These are phyloP conservation scores for Lepisosteus osseus DNA, from an alignment of 2,113 vertebrate genomes.

Conservation along the genomic window DNA sequence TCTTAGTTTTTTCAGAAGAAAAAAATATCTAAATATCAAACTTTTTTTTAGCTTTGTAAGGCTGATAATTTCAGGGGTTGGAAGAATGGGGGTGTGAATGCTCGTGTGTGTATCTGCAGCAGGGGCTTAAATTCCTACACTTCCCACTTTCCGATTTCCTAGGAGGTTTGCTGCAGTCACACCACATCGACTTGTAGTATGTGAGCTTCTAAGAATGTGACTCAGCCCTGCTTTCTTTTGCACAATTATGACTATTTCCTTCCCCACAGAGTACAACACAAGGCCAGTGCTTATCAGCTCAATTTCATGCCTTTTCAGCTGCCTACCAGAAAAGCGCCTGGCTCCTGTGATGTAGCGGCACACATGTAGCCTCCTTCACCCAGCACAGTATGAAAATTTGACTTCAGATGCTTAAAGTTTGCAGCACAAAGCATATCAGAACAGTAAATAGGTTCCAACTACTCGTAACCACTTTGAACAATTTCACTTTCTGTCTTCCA, in stretches of 20 bases:
- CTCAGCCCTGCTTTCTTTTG: background rate
- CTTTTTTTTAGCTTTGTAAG: too few species aligned
- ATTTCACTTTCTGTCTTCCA: slow-evolving; percentile 2
- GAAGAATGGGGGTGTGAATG: background rate
- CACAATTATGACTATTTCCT: background rate
- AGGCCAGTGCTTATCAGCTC: background rate
- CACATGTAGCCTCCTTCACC: background rate
- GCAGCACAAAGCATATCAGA: background rate
- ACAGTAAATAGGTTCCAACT: background rate
- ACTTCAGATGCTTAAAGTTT: too few species aligned
- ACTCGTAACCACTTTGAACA: background rate
- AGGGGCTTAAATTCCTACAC: background rate
- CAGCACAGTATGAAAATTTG: background rate
- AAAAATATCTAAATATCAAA: too few species aligned
- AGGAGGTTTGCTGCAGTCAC: background rate
- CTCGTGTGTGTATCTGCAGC: background rate
- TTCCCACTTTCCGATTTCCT: slow-evolving; percentile 27
- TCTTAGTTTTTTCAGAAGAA: background rate
- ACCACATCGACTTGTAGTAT: background rate
- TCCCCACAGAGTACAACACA: background rate
- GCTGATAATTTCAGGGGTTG: too few species aligned
- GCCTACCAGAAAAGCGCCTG: background rate
- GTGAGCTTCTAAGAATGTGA: slow-evolving; percentile 5
- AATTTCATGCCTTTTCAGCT: background rate
- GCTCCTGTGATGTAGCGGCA: background rate